These are phyloP conservation scores for Neopipo cinnamomea DNA, from an alignment of 2,113 vertebrate species.

Conservation along the genomic window DNA sequence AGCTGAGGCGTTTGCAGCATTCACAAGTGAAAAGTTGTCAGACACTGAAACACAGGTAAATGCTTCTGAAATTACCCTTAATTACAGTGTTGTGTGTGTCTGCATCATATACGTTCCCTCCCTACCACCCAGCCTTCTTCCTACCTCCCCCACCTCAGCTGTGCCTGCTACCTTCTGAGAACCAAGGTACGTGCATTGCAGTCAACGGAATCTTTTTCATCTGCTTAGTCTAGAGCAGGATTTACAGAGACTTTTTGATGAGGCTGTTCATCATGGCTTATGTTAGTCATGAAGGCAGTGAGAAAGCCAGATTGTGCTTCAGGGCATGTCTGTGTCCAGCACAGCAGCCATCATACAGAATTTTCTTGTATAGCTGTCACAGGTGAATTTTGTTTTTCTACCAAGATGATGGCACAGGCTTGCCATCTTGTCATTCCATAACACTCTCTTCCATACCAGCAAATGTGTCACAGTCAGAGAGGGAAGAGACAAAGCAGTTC, in stretches of 20 bases:
- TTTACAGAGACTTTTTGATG: neutral
- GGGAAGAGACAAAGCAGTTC: neutral
- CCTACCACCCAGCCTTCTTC: slow-evolving; percentile 31
- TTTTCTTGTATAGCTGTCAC: neutral
- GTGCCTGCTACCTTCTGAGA: slow-evolving; percentile 1
- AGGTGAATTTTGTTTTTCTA: neutral
- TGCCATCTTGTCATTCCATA: neutral
- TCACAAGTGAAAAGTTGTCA: slow-evolving; percentile 45
- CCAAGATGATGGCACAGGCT: neutral
- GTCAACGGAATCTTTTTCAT: neutral
- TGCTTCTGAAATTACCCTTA: slow-evolving; percentile 55
- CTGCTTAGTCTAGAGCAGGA: neutral
- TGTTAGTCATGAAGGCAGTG: neutral
- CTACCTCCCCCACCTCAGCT: slow-evolving; percentile 19
- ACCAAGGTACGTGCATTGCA: neutral
- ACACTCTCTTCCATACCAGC: neutral
- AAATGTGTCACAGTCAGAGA: neutral
- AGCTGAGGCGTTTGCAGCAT: neutral
- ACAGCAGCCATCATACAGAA: neutral
- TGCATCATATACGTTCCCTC: slow-evolving; percentile 34
- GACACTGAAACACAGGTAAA: slow-evolving; percentile 52
- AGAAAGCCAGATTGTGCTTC: neutral
- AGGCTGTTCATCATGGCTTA: neutral
- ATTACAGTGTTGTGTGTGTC: slow-evolving; percentile 38
- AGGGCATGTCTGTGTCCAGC: neutral